Conservation (phyloP, 2,113 vertebrate genomes). For the Pavo muticus region DNA sequence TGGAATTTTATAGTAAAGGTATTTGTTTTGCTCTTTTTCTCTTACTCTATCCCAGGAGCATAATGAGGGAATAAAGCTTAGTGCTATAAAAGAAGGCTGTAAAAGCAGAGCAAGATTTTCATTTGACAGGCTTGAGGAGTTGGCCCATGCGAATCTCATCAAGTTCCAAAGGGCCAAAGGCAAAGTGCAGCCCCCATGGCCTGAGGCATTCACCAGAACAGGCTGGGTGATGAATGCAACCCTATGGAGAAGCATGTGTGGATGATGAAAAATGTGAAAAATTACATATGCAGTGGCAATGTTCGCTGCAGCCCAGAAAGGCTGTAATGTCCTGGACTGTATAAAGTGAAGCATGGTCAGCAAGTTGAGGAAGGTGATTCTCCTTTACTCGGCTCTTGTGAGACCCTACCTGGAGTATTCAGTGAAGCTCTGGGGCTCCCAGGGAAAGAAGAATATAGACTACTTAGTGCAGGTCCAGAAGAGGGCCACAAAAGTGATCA, state of each 20-base stretch:
- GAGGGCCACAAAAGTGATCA: not conserved
- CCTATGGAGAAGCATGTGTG: not conserved
- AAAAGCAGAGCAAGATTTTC: not conserved
- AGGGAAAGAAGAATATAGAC: not conserved
- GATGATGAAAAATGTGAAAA: not conserved
- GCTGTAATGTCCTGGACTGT: not conserved
- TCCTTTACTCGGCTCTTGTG: not conserved
- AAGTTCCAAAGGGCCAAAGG: not conserved
- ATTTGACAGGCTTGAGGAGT: not conserved
- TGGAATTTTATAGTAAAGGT: not conserved
- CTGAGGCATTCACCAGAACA: not conserved
- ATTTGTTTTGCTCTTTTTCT: not conserved
- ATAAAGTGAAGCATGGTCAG: not conserved
- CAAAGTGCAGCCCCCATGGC: not conserved
- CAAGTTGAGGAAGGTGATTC: not conserved
- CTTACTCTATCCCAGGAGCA: not conserved
- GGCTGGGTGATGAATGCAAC: not conserved
- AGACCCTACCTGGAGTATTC: not conserved
- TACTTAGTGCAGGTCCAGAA: not conserved
- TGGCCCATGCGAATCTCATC: not conserved
- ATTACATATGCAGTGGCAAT: not conserved
- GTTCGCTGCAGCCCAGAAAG: not conserved
- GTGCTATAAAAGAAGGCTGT: not conserved
- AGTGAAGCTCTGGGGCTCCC: not conserved
- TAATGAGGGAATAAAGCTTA: not conserved